Percentiles rank a stretch among this genome's conserved stretches.
phyloP scores from a whole-genome alignment of 1,140 invertebrate genomes.

The Nylanderia fulva region DNA sequence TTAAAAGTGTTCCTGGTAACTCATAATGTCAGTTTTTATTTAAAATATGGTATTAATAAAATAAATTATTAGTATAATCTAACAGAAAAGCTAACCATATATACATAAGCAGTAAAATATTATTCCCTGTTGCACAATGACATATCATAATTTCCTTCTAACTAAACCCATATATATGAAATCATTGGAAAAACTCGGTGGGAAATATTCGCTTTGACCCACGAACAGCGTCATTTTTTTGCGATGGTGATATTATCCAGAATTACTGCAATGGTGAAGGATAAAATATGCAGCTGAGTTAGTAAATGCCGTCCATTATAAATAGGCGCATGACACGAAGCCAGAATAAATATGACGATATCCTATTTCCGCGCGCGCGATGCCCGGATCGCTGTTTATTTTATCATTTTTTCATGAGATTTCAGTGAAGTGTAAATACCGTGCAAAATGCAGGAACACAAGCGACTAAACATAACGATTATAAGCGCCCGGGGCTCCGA shows the following conservation, averaged over 20 bases:
- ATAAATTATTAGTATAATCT: conserved; percentile 6
- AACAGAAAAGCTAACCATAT: background rate
- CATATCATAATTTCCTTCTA: conserved; percentile 18
- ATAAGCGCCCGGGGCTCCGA: conserved; percentile 72
- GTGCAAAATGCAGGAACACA: conserved; percentile 73
- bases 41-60: background rate
- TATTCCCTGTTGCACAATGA: conserved; percentile 1
- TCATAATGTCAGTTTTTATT: background rate
- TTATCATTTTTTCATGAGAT: conserved; percentile 77
- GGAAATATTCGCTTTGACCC: conserved; percentile 43
- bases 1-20: background rate
- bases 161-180: conserved; percentile 3
- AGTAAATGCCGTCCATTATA: conserved; percentile 74
- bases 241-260: conserved; percentile 14
- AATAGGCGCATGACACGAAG: conserved; percentile 72
- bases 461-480: conserved; percentile 77
- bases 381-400: conserved; percentile 69
- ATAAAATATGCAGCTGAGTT: conserved; percentile 65
- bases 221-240: conserved; percentile 39
- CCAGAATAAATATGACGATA: conserved; percentile 75
- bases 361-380: conserved; percentile 63
- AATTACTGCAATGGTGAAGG: conserved; percentile 48
- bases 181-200: conserved; percentile 43
- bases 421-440: conserved; percentile 75
- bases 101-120: conserved; percentile 13